phyloP scores from a whole-genome alignment of 2,113 vertebrate genomes.

The Microtus montanus region DNA sequence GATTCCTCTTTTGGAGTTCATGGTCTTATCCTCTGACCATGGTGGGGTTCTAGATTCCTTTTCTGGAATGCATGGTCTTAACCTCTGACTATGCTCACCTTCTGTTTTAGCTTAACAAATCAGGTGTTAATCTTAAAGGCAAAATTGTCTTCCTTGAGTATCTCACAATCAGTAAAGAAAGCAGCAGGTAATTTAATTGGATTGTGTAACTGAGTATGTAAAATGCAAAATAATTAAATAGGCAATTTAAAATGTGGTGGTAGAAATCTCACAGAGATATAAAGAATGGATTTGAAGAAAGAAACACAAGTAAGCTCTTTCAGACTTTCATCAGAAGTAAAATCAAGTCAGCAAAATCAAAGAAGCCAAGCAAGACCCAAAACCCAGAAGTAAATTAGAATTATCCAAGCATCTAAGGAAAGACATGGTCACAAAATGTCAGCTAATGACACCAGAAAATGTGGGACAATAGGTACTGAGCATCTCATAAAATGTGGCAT shows the following conservation, averaged over 20 bases:
- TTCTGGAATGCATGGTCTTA: no score
- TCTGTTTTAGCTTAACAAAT: not conserved
- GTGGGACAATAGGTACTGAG: no score
- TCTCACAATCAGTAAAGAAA: not conserved
- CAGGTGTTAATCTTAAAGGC: not conserved
- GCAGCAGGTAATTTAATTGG: not conserved
- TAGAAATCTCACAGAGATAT: slow-evolving; percentile 8
- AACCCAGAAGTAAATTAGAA: not conserved
- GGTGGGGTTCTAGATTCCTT: not conserved
- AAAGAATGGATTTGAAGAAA: not conserved
- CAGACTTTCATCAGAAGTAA: not conserved
- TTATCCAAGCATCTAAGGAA: not conserved
- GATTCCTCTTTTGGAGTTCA: no score
- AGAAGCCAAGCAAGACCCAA: not conserved
- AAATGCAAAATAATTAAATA: slow-evolving; percentile 45
- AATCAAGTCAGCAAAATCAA: not conserved
- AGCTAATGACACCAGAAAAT: not conserved
- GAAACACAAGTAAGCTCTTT: not conserved
- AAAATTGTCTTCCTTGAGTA: not conserved
- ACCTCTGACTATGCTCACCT: not conserved
- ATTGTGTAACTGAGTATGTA: not conserved
- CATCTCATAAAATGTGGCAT: not conserved
- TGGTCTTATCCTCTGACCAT: not conserved
- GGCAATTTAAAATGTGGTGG: not conserved
- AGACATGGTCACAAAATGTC: not conserved